Conservation (phyloP, 2,888 invertebrate species). For the Melinopterus prodromus region DNA sequence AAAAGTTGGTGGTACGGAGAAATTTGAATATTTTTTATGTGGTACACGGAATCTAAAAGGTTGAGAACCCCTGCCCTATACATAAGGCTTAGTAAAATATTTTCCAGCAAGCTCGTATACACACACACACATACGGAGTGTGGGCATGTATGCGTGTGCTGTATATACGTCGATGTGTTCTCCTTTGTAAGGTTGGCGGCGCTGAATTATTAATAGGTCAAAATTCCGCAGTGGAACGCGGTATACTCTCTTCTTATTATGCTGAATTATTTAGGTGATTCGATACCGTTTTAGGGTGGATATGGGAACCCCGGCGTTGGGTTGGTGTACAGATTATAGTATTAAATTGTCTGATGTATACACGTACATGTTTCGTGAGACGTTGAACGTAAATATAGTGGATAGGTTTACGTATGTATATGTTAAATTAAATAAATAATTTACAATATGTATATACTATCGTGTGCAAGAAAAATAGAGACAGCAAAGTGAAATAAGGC, state of each 20-base stretch:
- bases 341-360: not conserved
- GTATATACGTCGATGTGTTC: not conserved
- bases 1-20: no score
- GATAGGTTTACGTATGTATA: no score
- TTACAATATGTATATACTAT: no score
- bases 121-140: not conserved
- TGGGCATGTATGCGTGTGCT: not conserved
- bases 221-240: not conserved
- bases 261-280: not conserved
- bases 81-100: no score
- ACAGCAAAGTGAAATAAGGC: no score
- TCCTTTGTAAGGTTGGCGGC: not conserved
- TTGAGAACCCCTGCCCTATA: no score
- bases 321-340: not conserved
- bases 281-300: not conserved
- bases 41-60: no score
- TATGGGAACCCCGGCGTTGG: not conserved
- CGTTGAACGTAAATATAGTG: no score
- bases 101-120: not conserved
- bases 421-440: no score
- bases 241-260: not conserved
- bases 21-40: no score
- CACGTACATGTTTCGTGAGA: not conserved
- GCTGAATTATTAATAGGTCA: not conserved
- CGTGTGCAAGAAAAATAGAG: no score